Evolutionary conservation across 2,888 invertebrate species (phyloP).

Genomic region (Danaus chrysippus): DNA sequence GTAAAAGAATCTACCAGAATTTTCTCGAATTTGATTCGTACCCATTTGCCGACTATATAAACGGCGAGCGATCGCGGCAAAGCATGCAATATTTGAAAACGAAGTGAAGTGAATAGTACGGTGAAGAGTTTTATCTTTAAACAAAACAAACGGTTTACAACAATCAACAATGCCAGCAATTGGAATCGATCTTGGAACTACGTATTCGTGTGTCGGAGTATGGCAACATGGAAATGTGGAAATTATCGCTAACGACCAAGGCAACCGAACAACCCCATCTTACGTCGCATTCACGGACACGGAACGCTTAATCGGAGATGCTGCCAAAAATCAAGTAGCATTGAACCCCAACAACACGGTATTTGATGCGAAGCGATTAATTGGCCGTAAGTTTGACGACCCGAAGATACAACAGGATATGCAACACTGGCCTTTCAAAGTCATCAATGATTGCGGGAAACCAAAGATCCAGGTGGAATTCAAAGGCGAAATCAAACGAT

Average conservation of each 20-base stretch:
- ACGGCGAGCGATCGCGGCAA: slow-evolving; percentile 49
- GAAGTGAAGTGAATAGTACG: slow-evolving; percentile 42
- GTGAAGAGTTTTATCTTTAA: slow-evolving; percentile 34
- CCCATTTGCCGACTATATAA: slow-evolving; percentile 44
- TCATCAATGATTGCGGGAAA: slow-evolving; percentile 81
- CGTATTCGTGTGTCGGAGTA: slow-evolving; percentile 92
- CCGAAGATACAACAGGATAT: slow-evolving; percentile 87
- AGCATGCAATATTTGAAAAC: slow-evolving; percentile 59
- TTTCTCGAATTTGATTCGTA: slow-evolving; percentile 51
- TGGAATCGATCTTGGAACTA: slow-evolving; percentile 87
- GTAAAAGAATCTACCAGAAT: slow-evolving; percentile 43
- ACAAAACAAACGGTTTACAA: slow-evolving; percentile 16
- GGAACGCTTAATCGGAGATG: slow-evolving; percentile 91
- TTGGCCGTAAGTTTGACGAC: slow-evolving; percentile 89
- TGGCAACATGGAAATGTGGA: slow-evolving; percentile 90
- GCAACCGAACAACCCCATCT: slow-evolving; percentile 91
- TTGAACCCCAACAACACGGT: slow-evolving; percentile 87
- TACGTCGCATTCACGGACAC: slow-evolving; percentile 93
- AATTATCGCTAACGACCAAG: slow-evolving; percentile 93
- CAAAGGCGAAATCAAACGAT: slow-evolving; percentile 81
- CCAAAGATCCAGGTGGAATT: slow-evolving; percentile 84
- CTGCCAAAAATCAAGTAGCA: slow-evolving; percentile 91
- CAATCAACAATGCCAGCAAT: slow-evolving; percentile 63
- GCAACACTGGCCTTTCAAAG: slow-evolving; percentile 91
- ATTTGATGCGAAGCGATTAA: slow-evolving; percentile 88